Conservation (phyloP, 1,140 invertebrate species). For the Plodia interpunctella region DNA sequence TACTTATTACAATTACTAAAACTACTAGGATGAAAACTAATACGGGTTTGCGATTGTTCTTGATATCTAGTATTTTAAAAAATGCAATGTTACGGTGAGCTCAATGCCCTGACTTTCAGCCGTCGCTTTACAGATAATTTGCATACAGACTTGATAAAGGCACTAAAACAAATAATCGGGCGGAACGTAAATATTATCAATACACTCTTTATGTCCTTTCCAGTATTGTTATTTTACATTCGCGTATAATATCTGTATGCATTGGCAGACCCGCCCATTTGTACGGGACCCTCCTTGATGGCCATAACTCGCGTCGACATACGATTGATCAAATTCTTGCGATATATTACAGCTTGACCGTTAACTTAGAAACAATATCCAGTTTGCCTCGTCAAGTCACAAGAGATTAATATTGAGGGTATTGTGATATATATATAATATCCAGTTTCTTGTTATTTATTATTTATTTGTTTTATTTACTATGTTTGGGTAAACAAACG, state of each 20-base stretch:
- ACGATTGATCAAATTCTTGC: constrained; percentile 32
- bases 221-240: not conserved
- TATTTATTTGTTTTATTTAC: not conserved
- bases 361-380: constrained; percentile 13
- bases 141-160: no score
- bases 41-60: no score
- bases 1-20: no score
- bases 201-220: not conserved
- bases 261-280: constrained; percentile 34
- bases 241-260: constrained; percentile 34
- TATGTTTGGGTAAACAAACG: not conserved
- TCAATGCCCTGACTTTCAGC: no score
- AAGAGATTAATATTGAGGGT: constrained; percentile 2
- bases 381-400: not conserved
- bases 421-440: not conserved
- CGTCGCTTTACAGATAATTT: no score
- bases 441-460: not conserved
- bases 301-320: constrained; percentile 36
- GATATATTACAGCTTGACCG: constrained; percentile 19
- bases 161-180: no score
- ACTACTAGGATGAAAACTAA: no score
- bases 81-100: no score
- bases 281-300: constrained; percentile 27
- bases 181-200: no score
- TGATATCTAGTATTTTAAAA: no score